Evolutionary conservation across 1,140 invertebrate species (phyloP).

Genomic region (Lasioglossum baleicum): DNA sequence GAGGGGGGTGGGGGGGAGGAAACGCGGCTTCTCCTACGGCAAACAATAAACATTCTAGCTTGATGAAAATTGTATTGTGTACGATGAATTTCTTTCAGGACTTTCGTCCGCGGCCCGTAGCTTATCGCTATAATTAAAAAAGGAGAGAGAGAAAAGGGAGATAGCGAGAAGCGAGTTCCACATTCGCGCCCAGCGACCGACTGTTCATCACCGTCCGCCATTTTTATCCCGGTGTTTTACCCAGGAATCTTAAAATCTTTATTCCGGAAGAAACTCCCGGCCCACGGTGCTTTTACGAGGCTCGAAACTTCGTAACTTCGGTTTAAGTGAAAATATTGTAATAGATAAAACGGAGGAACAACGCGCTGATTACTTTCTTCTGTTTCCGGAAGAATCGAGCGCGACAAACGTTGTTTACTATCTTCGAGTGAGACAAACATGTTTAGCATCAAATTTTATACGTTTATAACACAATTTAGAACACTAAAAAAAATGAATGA

Average conservation of each 20-base stretch:
- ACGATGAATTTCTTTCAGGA: constrained; percentile 32
- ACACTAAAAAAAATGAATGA: no score
- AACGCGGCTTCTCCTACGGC: constrained; percentile 36
- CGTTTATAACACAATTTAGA: no score
- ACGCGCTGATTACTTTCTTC: background rate
- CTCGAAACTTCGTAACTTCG: background rate
- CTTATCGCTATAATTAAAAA: constrained; percentile 30
- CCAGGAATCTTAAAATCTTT: background rate
- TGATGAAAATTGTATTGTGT: constrained; percentile 60
- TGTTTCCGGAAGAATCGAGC: background rate
- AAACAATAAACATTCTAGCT: constrained; percentile 61
- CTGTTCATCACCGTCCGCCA: background rate
- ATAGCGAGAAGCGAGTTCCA: background rate
- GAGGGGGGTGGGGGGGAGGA: background rate
- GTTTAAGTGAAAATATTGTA: background rate
- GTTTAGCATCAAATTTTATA: no score
- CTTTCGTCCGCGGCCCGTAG: background rate
- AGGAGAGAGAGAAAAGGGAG: background rate
- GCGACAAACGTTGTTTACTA: no score
- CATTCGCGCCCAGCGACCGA: background rate
- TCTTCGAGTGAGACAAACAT: no score
- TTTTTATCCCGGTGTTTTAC: background rate
- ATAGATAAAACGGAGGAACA: background rate
- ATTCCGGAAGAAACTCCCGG: background rate
- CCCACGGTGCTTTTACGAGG: background rate